A percentile compares a stretch with the other conserved stretches of the same genome.
Evolutionary conservation across 2,797 vertebrate species (phyloP).

Genomic region (Pogonophryne albipinna): DNA sequence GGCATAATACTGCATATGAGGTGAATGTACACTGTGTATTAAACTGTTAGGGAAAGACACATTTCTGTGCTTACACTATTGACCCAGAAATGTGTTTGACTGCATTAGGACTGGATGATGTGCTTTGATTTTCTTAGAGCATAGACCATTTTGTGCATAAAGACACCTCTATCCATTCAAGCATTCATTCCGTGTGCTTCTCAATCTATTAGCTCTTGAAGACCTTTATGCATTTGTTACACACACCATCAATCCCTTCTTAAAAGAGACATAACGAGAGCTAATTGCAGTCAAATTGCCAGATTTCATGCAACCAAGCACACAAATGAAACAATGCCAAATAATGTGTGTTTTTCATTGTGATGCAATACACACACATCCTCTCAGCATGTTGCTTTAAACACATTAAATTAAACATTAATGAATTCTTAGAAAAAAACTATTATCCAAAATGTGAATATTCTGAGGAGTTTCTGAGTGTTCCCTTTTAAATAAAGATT

Average conservation of each 20-base stretch:
- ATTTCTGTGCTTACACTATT: slow-evolving; percentile 60
- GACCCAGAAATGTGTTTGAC: slow-evolving; percentile 59
- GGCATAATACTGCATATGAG: slow-evolving; percentile 65
- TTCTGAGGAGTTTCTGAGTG: slow-evolving; percentile 10
- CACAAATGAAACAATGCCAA: slow-evolving; percentile 44
- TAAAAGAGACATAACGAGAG: neutral
- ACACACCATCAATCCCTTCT: slow-evolving; percentile 24
- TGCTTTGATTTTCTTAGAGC: slow-evolving; percentile 55
- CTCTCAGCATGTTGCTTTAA: slow-evolving; percentile 30
- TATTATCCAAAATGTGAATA: slow-evolving; percentile 54
- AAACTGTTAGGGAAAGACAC: slow-evolving; percentile 49
- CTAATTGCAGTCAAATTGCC: slow-evolving; percentile 41
- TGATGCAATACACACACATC: slow-evolving; percentile 41
- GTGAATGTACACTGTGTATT: slow-evolving; percentile 47
- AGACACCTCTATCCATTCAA: slow-evolving; percentile 41
- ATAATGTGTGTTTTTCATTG: slow-evolving; percentile 25
- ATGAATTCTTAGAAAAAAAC: slow-evolving; percentile 43
- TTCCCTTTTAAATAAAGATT: slow-evolving; percentile 38
- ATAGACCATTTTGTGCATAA: slow-evolving; percentile 46
- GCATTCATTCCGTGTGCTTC: slow-evolving; percentile 56
- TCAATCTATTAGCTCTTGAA: slow-evolving; percentile 32
- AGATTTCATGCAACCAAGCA: slow-evolving; percentile 16
- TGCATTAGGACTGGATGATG: slow-evolving; percentile 61
- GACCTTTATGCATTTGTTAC: slow-evolving; percentile 33
- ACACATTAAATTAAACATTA: slow-evolving; percentile 52